phyloP scores from a whole-genome alignment of 2,113 vertebrate species.

The Rhea pennata region DNA sequence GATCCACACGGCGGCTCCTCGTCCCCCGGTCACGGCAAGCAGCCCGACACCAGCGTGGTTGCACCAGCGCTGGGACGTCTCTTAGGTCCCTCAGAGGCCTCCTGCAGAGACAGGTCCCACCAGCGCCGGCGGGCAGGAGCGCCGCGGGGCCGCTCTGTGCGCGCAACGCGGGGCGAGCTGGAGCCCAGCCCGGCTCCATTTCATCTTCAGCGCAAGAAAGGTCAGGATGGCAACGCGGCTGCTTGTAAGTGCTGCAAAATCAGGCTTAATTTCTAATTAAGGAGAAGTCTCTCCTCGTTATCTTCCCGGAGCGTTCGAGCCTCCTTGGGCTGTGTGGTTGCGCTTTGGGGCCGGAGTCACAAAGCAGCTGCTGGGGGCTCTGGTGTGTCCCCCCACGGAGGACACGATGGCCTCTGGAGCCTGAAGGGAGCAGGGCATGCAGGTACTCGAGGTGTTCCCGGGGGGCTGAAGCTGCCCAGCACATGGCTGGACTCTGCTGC shows the following conservation, averaged over 20 bases:
- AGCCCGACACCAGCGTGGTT: not conserved
- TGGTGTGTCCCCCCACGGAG: not conserved
- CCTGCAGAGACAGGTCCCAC: no score
- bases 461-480: not conserved
- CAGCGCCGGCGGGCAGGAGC: no score
- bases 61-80: not conserved
- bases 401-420: not conserved
- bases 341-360: not conserved
- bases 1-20: not conserved
- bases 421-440: not conserved
- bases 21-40: not conserved
- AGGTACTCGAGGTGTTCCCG: rapidly evolving
- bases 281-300: not conserved
- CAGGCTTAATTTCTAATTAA: not conserved
- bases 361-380: not conserved
- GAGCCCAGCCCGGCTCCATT: not conserved
- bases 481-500: rapidly evolving
- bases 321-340: not conserved
- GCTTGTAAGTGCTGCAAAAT: not conserved
- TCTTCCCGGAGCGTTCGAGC: not conserved
- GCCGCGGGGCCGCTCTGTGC: rapidly evolving
- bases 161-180: rapidly evolving
- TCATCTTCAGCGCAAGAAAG: not conserved
- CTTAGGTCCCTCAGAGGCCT: not conserved
- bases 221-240: not conserved